Evolutionary conservation across 2,888 invertebrate genomes (phyloP), one percentile per base, ranked within the genome.

Genomic region (Aquatica leii): DNA sequence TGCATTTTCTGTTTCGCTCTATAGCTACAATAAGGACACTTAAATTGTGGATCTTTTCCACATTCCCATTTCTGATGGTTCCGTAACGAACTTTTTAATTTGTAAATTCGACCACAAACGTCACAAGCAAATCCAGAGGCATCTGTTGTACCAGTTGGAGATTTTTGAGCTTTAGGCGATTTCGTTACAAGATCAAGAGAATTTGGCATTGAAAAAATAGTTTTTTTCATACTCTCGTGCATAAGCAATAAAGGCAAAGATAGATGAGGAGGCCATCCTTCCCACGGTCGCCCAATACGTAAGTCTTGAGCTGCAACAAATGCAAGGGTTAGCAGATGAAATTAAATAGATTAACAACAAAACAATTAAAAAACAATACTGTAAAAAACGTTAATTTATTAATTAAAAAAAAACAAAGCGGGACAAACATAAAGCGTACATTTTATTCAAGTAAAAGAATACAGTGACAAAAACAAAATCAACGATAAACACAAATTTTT

Each of bases 11-110:
- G 90, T 78, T 91, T 91, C 76, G 90, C 90, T 74, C 89, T 86
- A 80, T 91, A 90, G 12, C 88, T 88, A 81, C 92, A 92, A 81
- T 88, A 90, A 14, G 89, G 88, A 80, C 92, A 92, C 76, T 88
- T 88, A 80, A 91, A 91, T 81, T 90, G 90, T 12, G 91, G 91
- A 80, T 91, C 91, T 80, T 91, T 91, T 76, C 90, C 90, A 80
- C 91, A 91, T 81, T 91, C 90, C 90, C 90, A 90, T 81, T 90
- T 90, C 83, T 89, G 88, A 78, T 91, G 90, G 80, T 90, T 90
- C 66, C 90, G 86, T 74, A 91, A 83, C 66, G 92, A 92, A 70
- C 92, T 92, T 82, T 92, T 92, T 70, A 93, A 85, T 81, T 93
- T 93, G 84, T 93, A 93, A 64, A 89, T 87, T 70, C 92, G 86